These are phyloP conservation scores for Hoplodrina ambigua DNA, from an alignment of 2,888 invertebrate genomes.

Conservation along the genomic window DNA sequence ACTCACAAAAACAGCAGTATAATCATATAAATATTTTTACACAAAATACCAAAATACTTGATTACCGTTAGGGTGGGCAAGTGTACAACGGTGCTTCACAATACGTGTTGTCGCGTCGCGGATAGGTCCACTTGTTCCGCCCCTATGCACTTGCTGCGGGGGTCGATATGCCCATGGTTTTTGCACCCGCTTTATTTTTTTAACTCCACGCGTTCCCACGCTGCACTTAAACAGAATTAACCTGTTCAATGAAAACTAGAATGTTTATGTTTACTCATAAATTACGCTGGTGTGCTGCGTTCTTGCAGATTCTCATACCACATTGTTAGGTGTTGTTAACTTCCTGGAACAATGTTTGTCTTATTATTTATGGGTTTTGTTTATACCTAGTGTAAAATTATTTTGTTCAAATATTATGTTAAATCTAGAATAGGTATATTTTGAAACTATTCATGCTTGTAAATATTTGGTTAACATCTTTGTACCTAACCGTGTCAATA, in stretches of 20 bases:
- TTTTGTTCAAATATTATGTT: neutral
- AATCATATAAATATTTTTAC: neutral
- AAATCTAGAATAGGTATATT: neutral
- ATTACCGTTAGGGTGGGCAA: conserved; percentile 26
- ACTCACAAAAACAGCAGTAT: neutral
- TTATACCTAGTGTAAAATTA: conserved; percentile 10
- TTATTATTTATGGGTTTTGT: conserved; percentile 29
- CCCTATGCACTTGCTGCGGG: conserved; percentile 88
- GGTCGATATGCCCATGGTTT: conserved; percentile 84
- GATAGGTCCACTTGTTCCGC: conserved; percentile 87
- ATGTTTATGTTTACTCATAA: conserved; percentile 67
- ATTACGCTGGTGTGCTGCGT: conserved; percentile 50
- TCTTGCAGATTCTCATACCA: conserved; percentile 56
- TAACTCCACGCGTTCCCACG: conserved; percentile 84
- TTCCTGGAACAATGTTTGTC: conserved; percentile 51
- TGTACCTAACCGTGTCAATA: conserved; percentile 27
- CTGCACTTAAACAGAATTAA: conserved; percentile 75
- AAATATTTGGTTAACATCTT: conserved; percentile 1
- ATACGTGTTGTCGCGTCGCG: conserved; percentile 56
- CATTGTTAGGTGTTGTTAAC: conserved; percentile 51
- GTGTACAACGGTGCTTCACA: conserved; percentile 39
- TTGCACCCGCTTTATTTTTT: conserved; percentile 84
- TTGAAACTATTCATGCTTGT: neutral
- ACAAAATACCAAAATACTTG: conserved; percentile 19
- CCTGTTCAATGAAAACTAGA: conserved; percentile 75